Evolutionary conservation across 2,113 vertebrate species (phyloP).

Genomic region (Ctenomys sociabilis): DNA sequence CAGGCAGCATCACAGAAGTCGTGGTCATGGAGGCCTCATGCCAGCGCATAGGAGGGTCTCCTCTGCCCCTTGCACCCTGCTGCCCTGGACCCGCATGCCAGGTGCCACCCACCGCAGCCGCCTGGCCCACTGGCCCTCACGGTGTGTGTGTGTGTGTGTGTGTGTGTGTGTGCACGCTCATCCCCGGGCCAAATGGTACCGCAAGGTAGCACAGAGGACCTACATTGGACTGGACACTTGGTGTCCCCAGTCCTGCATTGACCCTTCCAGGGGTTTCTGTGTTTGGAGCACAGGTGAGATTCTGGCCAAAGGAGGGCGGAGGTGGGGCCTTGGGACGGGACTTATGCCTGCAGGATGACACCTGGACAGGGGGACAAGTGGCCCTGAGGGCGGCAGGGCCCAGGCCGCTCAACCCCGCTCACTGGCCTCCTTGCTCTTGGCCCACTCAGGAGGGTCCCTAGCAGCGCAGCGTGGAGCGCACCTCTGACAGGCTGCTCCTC

Average conservation of each 20-base stretch:
- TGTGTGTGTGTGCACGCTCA: too few relatives aligned
- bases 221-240: neutral
- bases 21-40: neutral
- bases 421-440: neutral
- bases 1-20: neutral
- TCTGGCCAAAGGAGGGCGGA: neutral
- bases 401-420: neutral
- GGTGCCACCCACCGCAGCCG: neutral
- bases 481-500: neutral
- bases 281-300: neutral
- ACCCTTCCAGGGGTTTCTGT: neutral
- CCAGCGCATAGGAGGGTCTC: neutral
- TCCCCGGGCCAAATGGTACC: neutral
- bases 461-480: neutral
- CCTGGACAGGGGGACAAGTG: neutral
- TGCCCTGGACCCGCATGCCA: neutral
- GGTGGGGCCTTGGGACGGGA: neutral
- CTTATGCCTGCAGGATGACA: neutral
- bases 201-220: neutral
- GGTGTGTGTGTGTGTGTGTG: neutral
- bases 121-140: neutral
- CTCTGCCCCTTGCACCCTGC: neutral
- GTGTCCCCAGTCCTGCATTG: neutral
- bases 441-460: neutral
- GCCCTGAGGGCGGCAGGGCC: neutral